Percentiles rank a stretch among this genome's conserved stretches.
Evolutionary conservation across 2,113 vertebrate species (phyloP).

Genomic region (Hipposideros armiger): DNA sequence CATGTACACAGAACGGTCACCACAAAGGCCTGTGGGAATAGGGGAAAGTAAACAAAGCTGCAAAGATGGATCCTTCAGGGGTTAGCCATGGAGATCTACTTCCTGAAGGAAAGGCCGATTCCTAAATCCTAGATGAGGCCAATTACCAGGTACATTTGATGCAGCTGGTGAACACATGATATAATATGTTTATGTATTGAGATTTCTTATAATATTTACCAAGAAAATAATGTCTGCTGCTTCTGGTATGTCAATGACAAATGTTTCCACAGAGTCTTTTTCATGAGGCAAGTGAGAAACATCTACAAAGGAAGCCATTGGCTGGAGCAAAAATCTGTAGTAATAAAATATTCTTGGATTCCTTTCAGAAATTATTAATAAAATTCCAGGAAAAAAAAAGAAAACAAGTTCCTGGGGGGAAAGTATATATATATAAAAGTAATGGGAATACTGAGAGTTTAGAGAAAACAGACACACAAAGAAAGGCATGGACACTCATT

Average conservation of each 20-base stretch:
- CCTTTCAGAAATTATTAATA: slow-evolving; percentile 24
- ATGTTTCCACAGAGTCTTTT: neutral
- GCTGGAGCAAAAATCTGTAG: neutral
- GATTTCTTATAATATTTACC: neutral
- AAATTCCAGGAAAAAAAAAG: neutral
- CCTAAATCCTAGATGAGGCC: neutral
- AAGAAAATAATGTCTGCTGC: neutral
- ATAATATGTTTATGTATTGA: neutral
- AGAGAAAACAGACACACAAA: neutral
- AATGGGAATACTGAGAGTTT: neutral
- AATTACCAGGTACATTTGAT: neutral
- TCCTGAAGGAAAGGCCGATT: neutral
- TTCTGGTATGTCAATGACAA: neutral
- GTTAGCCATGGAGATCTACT: neutral
- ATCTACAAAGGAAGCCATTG: neutral
- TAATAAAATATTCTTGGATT: neutral
- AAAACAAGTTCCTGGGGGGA: neutral
- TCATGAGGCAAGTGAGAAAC: slow-evolving; percentile 42
- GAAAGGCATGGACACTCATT: neutral
- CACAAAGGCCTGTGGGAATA: neutral
- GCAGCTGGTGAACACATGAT: neutral
- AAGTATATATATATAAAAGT: neutral
- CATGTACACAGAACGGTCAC: neutral
- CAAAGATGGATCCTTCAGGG: neutral
- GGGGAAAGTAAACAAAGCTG: neutral